Percentiles rank a stretch among this genome's conserved stretches.
phyloP scores from a whole-genome alignment of 2,888 invertebrate species.

The Fragum fragum region DNA sequence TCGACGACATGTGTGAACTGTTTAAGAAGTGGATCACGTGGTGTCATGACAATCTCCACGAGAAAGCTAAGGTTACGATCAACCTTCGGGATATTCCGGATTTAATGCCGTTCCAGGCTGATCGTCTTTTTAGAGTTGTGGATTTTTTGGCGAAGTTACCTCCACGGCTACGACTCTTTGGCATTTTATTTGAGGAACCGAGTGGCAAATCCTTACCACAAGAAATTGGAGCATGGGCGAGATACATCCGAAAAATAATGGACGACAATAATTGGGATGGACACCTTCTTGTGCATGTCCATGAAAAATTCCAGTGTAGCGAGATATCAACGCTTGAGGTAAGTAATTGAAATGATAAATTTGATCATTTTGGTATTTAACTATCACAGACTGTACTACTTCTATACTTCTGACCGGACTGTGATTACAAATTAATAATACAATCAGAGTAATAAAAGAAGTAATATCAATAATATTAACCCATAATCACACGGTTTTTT shows the following conservation, averaged over 20 bases:
- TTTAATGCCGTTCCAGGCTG: slow-evolving; percentile 31
- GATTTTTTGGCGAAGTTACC: slow-evolving; percentile 31
- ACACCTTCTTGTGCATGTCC: slow-evolving; percentile 43
- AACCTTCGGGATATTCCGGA: slow-evolving; percentile 53
- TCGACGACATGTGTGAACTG: slow-evolving; percentile 28
- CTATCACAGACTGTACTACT: too few relatives aligned
- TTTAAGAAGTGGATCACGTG: slow-evolving; percentile 34
- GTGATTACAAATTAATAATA: too few relatives aligned
- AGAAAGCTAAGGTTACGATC: slow-evolving; percentile 32
- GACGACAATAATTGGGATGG: slow-evolving; percentile 43
- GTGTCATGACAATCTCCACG: slow-evolving; percentile 36
- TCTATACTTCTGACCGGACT: too few relatives aligned
- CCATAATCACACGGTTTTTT: too few relatives aligned
- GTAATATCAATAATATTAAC: too few relatives aligned
- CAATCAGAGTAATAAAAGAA: too few relatives aligned
- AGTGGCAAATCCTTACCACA: slow-evolving; percentile 39
- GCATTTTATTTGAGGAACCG: slow-evolving; percentile 40
- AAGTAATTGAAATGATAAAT: too few relatives aligned
- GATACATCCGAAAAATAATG: slow-evolving; percentile 31
- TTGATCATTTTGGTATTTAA: too few relatives aligned
- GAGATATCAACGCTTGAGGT: slow-evolving; percentile 33
- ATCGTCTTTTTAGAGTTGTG: slow-evolving; percentile 34
- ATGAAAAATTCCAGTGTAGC: slow-evolving; percentile 25
- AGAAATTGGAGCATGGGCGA: slow-evolving; percentile 29
- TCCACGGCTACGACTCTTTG: slow-evolving; percentile 22